Evolutionary conservation across 2,113 vertebrate genomes (phyloP).

Genomic region (Mirounga angustirostris): DNA sequence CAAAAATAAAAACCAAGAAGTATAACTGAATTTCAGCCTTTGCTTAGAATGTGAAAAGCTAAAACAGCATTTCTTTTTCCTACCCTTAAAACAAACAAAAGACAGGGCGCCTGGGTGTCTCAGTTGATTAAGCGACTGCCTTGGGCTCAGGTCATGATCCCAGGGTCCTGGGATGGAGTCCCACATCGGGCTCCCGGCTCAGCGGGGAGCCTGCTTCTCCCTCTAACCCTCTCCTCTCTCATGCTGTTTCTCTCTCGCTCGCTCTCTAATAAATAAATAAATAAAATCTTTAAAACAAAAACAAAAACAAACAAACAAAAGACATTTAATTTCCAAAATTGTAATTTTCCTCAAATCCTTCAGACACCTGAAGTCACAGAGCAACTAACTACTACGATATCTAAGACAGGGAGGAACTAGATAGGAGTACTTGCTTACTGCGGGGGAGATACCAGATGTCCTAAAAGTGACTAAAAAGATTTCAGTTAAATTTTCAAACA

Average conservation of each 20-base stretch:
- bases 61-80: neutral
- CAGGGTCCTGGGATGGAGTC: no score
- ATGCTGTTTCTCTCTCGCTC: no score
- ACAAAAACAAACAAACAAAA: no score
- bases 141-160: no score
- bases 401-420: neutral
- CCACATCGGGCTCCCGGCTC: no score
- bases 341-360: neutral
- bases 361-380: neutral
- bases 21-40: neutral
- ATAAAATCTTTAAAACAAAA: no score
- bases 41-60: neutral
- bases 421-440: neutral
- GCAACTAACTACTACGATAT: neutral
- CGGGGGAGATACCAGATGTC: neutral
- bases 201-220: no score
- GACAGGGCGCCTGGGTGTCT: neutral
- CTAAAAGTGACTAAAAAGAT: neutral
- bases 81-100: neutral
- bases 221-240: no score
- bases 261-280: no score
- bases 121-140: no score
- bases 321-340: neutral
- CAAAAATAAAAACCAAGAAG: neutral
- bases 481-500: neutral